These are phyloP conservation scores for Sebastes taczanowskii DNA, from an alignment of 2,797 vertebrate species.

Conservation along the genomic window DNA sequence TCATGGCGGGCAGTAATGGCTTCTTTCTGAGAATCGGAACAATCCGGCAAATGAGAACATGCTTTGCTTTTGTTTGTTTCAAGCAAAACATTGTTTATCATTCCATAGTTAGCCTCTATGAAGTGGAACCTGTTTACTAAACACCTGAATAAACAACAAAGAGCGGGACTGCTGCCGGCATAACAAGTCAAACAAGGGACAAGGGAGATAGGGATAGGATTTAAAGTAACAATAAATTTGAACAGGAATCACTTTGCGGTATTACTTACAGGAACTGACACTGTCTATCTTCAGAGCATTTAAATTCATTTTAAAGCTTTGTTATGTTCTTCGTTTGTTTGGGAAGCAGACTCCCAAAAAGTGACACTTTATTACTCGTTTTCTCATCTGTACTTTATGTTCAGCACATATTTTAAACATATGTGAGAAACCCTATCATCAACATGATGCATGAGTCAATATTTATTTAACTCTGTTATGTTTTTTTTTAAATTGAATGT, in stretches of 20 bases:
- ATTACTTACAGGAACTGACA: neutral
- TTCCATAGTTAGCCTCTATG: conserved; percentile 41
- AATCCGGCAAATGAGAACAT: conserved; percentile 35
- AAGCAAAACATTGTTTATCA: conserved; percentile 58
- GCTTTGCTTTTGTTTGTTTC: conserved; percentile 60
- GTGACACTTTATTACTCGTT: conserved; percentile 1
- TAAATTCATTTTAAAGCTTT: conserved; percentile 25
- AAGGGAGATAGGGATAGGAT: conserved; percentile 3
- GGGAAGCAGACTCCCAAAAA: neutral
- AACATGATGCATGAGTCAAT: conserved; percentile 10
- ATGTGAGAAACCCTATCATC: conserved; percentile 12
- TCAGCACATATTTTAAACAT: conserved; percentile 5
- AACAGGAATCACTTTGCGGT: neutral
- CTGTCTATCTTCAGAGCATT: neutral
- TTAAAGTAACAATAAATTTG: conserved; percentile 7
- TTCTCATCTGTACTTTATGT: neutral
- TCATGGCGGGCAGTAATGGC: conserved; percentile 34
- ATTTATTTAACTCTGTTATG: conserved; percentile 13
- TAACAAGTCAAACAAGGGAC: conserved; percentile 9
- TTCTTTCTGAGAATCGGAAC: conserved; percentile 45
- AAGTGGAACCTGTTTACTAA: conserved; percentile 49
- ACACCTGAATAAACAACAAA: conserved; percentile 71
- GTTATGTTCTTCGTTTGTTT: neutral
- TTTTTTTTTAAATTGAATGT: neutral
- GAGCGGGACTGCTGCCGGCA: neutral